Conservation (phyloP, 2,888 invertebrate species). For the Drosophila paramelanica region DNA sequence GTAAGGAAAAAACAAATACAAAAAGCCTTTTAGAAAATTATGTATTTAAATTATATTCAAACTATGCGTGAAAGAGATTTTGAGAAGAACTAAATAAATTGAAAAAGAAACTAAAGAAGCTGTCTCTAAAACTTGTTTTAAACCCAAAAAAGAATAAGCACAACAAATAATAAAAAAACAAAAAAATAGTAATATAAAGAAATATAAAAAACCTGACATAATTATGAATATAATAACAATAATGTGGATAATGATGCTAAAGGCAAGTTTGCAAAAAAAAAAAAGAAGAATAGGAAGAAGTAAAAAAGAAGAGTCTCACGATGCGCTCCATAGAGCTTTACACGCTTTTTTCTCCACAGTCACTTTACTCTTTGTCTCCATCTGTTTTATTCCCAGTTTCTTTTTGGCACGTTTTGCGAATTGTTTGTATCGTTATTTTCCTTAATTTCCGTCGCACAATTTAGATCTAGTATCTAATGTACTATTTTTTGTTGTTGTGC, state of each 20-base stretch:
- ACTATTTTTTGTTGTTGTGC: constrained; percentile 2
- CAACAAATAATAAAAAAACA: constrained; percentile 8
- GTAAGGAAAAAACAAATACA: not conserved
- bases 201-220: constrained; percentile 31
- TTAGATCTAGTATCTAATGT: constrained; percentile 50
- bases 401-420: constrained; percentile 20
- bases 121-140: constrained; percentile 32
- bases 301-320: constrained; percentile 7
- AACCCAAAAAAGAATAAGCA: not conserved
- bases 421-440: constrained; percentile 11
- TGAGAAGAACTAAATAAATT: not conserved
- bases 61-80: constrained; percentile 7
- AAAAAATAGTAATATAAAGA: not conserved
- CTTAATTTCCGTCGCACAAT: constrained; percentile 35
- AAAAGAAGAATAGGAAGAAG: not conserved
- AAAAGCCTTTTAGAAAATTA: not conserved
- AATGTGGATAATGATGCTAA: constrained; percentile 26
- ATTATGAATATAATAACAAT: constrained; percentile 42
- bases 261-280: constrained; percentile 3
- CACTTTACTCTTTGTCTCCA: not conserved
- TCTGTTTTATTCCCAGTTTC: constrained; percentile 2
- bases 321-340: constrained; percentile 6
- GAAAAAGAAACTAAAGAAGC: not conserved
- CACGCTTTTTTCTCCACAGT: not conserved
- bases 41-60: constrained; percentile 26